Percentiles rank a stretch among this genome's conserved stretches.
phyloP scores from a whole-genome alignment of 2,797 vertebrate species.

The Novumbra hubbsi region DNA sequence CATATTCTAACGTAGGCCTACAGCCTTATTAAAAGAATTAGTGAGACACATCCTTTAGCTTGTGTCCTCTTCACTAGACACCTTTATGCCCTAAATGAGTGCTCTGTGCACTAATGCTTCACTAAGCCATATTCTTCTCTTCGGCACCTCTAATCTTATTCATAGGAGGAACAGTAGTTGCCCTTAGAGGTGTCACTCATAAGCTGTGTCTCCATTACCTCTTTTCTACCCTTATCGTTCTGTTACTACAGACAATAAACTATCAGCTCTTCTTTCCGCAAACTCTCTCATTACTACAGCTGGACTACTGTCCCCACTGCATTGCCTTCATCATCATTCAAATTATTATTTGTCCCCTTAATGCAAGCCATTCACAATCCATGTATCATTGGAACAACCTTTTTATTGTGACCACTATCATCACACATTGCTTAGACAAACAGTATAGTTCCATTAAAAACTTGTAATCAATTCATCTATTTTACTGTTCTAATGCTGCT shows the following conservation, averaged over 20 bases:
- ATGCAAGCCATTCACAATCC: too few species aligned
- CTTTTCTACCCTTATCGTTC: conserved; percentile 38
- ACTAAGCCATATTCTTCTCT: conserved; percentile 54
- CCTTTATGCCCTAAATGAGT: conserved; percentile 58
- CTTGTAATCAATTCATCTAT: background rate
- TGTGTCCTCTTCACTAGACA: conserved; percentile 44
- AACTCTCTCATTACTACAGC: background rate
- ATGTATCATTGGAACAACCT: background rate
- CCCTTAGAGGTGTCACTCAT: conserved; percentile 57
- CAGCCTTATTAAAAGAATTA: conserved; percentile 53
- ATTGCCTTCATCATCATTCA: background rate
- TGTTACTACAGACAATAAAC: conserved; percentile 25
- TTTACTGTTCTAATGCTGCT: background rate
- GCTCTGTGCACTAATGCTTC: conserved; percentile 57
- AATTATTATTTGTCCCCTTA: background rate
- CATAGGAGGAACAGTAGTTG: conserved; percentile 62
- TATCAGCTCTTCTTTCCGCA: conserved; percentile 16
- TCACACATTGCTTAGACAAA: background rate
- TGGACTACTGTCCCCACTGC: background rate
- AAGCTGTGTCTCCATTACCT: conserved; percentile 48
- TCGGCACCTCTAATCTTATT: conserved; percentile 64
- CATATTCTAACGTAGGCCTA: conserved; percentile 30
- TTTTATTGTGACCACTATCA: background rate
- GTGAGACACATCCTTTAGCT: conserved; percentile 49
- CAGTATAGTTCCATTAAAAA: background rate